These are phyloP conservation scores for Leucozona laternaria DNA, from an alignment of 2,888 invertebrate genomes.

Conservation along the genomic window DNA sequence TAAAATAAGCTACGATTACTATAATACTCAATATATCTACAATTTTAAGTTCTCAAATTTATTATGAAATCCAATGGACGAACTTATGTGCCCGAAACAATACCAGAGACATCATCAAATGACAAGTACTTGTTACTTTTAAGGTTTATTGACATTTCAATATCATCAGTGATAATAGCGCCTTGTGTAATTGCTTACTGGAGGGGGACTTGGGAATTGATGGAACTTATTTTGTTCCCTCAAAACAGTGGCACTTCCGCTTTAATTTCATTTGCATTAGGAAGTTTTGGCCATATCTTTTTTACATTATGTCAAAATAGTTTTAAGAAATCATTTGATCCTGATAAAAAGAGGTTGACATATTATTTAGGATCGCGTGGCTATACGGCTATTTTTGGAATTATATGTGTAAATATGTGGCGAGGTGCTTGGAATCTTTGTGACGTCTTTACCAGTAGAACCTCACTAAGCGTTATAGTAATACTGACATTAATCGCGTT, in stretches of 20 bases:
- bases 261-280: conserved; percentile 88
- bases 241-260: conserved; percentile 86
- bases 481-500: conserved; percentile 88
- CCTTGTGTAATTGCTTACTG: conserved; percentile 94
- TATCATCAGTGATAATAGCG: conserved; percentile 90
- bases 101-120: conserved; percentile 39
- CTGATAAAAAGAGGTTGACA: conserved; percentile 88
- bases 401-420: conserved; percentile 95
- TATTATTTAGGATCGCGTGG: conserved; percentile 89
- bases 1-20: background rate
- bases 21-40: background rate
- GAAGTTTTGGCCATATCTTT: conserved; percentile 88
- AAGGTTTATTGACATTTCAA: conserved; percentile 88
- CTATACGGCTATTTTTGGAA: conserved; percentile 90
- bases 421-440: conserved; percentile 91
- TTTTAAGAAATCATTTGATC: conserved; percentile 86
- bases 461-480: conserved; percentile 85
- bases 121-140: conserved; percentile 83
- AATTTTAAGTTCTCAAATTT: background rate
- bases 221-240: conserved; percentile 89
- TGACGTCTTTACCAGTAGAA: conserved; percentile 88
- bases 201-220: conserved; percentile 93
- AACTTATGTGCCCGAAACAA: conserved; percentile 33
- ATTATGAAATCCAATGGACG: conserved; percentile 35
- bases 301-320: conserved; percentile 88